phyloP scores from a whole-genome alignment of 2,888 invertebrate genomes.

The Enoplolaimus lenunculus region DNA sequence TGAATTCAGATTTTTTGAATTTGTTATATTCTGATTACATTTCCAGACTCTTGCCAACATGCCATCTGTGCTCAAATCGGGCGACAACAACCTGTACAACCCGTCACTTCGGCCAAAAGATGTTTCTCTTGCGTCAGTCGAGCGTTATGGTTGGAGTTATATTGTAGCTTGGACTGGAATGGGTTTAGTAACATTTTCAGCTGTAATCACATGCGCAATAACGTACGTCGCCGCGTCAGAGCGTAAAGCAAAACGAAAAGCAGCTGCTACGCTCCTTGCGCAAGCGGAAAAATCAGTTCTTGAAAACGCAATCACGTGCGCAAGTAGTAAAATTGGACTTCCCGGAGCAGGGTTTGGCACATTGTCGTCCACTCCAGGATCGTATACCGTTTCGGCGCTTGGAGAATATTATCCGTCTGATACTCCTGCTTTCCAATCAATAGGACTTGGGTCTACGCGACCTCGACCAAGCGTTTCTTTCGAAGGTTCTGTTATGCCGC shows the following conservation, averaged over 20 bases:
- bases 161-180: neutral
- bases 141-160: neutral
- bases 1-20: no score
- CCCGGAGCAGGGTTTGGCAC: neutral
- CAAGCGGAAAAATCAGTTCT: neutral
- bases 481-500: neutral
- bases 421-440: neutral
- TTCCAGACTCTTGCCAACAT: no score
- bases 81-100: neutral
- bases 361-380: neutral
- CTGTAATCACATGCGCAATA: neutral
- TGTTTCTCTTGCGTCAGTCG: neutral
- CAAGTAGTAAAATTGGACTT: neutral
- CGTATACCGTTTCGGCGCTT: neutral
- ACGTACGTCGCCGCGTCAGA: neutral
- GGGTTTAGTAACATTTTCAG: neutral
- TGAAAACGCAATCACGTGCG: neutral
- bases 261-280: neutral
- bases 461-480: no score
- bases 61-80: no score
- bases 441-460: no score
- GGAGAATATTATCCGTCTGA: neutral
- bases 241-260: neutral
- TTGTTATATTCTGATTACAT: no score
- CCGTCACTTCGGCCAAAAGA: neutral